Evolutionary conservation across 1,140 invertebrate genomes (phyloP).

Genomic region (Penaeus chinensis): DNA sequence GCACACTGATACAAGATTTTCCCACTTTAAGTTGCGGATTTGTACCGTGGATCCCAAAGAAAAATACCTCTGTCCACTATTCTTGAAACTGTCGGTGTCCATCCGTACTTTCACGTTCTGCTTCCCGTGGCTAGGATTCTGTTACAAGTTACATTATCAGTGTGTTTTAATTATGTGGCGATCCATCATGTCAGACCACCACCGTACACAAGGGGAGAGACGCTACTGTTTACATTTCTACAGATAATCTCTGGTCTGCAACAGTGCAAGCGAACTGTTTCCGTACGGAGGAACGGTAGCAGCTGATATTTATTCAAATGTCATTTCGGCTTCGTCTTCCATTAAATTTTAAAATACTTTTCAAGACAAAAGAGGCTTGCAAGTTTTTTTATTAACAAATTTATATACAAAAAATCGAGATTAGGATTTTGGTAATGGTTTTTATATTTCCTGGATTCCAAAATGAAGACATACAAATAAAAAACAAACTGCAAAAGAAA

Average conservation of each 20-base stretch:
- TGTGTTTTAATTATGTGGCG: neutral
- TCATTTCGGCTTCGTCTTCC: slow-evolving; percentile 3
- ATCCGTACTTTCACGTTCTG: slow-evolving; percentile 25
- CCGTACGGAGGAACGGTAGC: slow-evolving; percentile 28
- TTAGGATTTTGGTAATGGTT: no score
- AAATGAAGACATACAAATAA: no score
- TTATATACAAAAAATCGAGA: no score
- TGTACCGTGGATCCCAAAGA: no score
- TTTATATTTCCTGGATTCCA: no score
- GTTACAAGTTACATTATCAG: slow-evolving; percentile 8
- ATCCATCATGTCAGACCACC: slow-evolving; percentile 36
- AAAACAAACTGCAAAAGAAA: no score
- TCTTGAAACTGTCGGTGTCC: neutral
- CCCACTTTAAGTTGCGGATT: no score
- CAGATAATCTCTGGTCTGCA: no score
- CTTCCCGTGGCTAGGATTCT: slow-evolving; percentile 5
- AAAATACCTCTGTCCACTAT: no score
- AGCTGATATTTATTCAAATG: slow-evolving; percentile 5
- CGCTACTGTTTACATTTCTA: slow-evolving; percentile 4
- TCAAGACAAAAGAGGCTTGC: no score
- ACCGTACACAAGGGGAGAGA: slow-evolving; percentile 19
- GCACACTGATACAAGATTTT: no score
- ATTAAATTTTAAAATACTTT: slow-evolving; percentile 39
- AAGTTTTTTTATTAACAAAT: no score
- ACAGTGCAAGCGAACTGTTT: slow-evolving; percentile 14